phyloP scores from a whole-genome alignment of 2,797 vertebrate species.

The Clarias pachynema region DNA sequence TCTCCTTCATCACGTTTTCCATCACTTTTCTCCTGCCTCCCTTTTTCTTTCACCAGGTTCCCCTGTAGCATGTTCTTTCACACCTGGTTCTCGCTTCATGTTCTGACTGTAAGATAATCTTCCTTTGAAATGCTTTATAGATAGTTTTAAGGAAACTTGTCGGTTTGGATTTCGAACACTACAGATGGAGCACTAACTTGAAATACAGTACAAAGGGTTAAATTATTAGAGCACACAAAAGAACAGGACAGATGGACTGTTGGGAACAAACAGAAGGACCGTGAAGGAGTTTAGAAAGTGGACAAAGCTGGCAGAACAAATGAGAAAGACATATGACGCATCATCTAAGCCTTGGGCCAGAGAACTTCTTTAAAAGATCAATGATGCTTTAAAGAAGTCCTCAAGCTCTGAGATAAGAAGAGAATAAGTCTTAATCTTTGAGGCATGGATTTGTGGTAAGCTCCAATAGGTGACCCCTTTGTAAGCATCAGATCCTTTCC shows the following conservation, averaged over 20 bases:
- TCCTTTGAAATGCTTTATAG: not conserved
- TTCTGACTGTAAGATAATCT: not conserved
- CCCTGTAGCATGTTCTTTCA: not conserved
- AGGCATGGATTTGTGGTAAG: not conserved
- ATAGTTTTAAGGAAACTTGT: not conserved
- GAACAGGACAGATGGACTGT: constrained; percentile 18
- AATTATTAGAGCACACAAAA: not conserved
- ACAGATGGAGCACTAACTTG: not conserved
- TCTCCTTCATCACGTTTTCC: not conserved
- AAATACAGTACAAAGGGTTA: not conserved
- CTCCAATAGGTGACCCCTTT: not conserved
- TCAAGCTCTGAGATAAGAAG: not conserved
- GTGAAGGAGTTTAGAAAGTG: constrained; percentile 11
- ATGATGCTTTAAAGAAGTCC: not conserved
- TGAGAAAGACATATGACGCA: constrained; percentile 12
- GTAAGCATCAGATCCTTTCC: not conserved
- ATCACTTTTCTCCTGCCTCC: not conserved
- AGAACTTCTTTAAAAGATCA: not conserved
- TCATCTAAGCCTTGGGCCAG: not conserved
- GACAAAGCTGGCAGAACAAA: constrained; percentile 14
- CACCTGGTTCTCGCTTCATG: not conserved
- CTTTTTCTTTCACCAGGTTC: not conserved
- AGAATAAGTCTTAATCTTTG: not conserved
- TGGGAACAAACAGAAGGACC: constrained; percentile 6
- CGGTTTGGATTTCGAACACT: not conserved